phyloP scores from a whole-genome alignment of 2,888 invertebrate species.

The Iselma pallidipennis region DNA sequence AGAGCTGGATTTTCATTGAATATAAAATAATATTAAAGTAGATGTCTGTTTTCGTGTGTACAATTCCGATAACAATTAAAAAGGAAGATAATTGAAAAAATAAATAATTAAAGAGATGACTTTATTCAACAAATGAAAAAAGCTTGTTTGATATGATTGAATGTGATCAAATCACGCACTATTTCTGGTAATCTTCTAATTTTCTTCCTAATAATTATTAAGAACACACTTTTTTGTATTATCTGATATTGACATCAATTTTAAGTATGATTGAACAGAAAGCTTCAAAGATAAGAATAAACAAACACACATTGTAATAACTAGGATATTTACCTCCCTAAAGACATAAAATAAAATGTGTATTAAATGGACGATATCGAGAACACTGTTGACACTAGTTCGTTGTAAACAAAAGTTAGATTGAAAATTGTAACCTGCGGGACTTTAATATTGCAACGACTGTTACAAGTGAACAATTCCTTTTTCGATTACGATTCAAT shows the following conservation, averaged over 20 bases:
- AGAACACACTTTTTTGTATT: neutral
- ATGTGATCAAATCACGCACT: neutral
- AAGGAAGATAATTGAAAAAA: too few species aligned
- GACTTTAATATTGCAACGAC: neutral
- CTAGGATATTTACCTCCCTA: too few species aligned
- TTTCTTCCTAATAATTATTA: too few species aligned
- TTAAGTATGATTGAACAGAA: too few species aligned
- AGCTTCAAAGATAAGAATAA: too few species aligned
- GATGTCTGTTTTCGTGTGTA: neutral
- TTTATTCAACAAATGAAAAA: neutral
- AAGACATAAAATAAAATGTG: neutral
- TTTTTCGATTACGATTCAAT: neutral
- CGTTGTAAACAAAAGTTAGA: neutral
- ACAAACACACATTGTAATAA: too few species aligned
- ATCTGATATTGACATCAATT: too few species aligned
- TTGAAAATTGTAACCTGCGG: neutral
- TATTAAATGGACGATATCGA: neutral
- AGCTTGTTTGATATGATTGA: neutral
- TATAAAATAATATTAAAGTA: neutral
- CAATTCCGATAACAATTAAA: too few species aligned
- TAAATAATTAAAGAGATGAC: neutral
- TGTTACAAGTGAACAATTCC: neutral
- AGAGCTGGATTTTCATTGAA: neutral
- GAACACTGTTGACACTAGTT: neutral
- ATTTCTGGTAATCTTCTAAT: too few species aligned